Evolutionary conservation across 2,888 invertebrate genomes (phyloP), one percentile per base, ranked within the genome.

Genomic region (Diachrysia chrysitis): DNA sequence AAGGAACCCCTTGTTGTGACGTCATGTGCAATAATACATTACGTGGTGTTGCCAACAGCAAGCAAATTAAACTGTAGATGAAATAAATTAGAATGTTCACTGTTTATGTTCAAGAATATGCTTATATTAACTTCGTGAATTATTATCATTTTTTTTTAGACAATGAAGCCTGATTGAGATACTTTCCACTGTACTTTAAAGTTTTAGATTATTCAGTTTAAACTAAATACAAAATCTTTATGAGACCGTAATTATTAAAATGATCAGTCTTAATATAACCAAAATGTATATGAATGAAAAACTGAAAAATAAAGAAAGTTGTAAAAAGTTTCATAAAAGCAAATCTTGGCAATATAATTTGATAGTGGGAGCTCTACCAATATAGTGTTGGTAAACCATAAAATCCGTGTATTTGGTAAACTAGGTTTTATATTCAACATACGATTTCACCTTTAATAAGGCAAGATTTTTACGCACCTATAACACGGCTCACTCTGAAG

Each of bases 21-120:
- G 71, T 76, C 74, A 77, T 54, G 66, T 71, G 81, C 77, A 80
- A 78, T 83, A 82, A 82, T 79, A 79, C 74, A 73, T 77, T 56
- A 64, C 67, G 29, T 58, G 65, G 56, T 55, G 77, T 72, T 71
- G 73, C 73, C 63, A 74, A 71, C 73, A 76, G 72, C 67, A 35
- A 69, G 57, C 64, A 62, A 81, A 83, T 83, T 83, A 81, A 79
- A 81, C 79, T 76, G 69, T 59, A 79, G 71, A 75, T 71, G 71
- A 73, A 79, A 82, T 77, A 48, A 71, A 71, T 71, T 25, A 56
- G 62, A 72, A 56, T 59, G 46, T 57, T 48, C 7, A 16, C 23
- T 23, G 16, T 58, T 63, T 66, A 37, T 46, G 25, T 21, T 19
- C 48, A 17, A 10, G 19, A 21, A 48, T 48, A 48, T 21, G 19